These are phyloP conservation scores for Cynocephalus volans DNA, from an alignment of 2,113 vertebrate genomes.

Conservation along the genomic window DNA sequence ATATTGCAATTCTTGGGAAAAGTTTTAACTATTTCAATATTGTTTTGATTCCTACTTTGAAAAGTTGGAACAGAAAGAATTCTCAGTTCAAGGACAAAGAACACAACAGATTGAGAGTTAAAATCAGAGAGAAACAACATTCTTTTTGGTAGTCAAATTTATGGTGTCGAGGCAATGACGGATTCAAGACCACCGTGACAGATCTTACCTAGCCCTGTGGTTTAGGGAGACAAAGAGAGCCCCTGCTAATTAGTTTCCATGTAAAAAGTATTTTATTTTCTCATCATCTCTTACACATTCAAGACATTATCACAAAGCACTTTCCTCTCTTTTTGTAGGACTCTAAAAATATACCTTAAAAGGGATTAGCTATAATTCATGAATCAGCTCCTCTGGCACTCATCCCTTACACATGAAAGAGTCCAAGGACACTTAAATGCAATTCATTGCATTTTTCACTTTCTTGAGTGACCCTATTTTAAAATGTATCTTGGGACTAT, in stretches of 20 bases:
- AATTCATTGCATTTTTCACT: background rate
- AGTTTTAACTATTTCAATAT: background rate
- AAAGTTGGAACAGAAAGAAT: conserved; percentile 7
- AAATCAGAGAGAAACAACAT: background rate
- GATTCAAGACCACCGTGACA: background rate
- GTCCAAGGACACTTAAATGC: background rate
- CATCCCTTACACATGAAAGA: background rate
- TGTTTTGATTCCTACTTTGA: conserved; percentile 16
- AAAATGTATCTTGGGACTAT: background rate
- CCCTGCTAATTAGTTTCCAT: background rate
- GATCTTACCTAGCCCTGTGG: background rate
- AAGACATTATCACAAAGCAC: conserved; percentile 42
- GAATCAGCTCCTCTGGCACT: background rate
- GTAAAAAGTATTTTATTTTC: conserved; percentile 34
- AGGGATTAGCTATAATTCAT: background rate
- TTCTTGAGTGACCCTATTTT: background rate
- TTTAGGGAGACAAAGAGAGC: background rate
- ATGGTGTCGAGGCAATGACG: background rate
- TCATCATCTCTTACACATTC: background rate
- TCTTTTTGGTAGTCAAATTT: conserved; percentile 7
- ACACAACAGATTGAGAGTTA: conserved; percentile 10
- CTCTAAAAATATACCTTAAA: conserved; percentile 16
- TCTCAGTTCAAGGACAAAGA: conserved; percentile 30
- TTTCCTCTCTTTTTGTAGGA: background rate
- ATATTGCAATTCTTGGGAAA: background rate